A percentile compares a stretch with the other conserved stretches of the same genome.
phyloP scores from a whole-genome alignment of 2,888 invertebrate genomes.

The Anthoptus insignis region DNA sequence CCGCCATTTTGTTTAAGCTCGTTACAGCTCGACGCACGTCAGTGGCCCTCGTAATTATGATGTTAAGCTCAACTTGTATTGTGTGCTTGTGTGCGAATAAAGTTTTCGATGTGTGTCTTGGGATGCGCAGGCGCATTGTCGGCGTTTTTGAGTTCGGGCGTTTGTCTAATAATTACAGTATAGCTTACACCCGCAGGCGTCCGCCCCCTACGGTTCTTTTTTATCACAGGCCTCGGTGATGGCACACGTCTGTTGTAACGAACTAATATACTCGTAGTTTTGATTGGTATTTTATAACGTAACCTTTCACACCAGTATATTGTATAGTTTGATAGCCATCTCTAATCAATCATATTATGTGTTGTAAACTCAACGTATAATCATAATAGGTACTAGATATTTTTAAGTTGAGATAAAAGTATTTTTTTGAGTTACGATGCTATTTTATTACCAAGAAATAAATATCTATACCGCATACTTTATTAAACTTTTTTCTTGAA shows the following conservation, averaged over 20 bases:
- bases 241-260: constrained; percentile 53
- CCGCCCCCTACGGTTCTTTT: constrained; percentile 54
- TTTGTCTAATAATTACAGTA: constrained; percentile 84
- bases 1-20: constrained; percentile 85
- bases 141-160: constrained; percentile 80
- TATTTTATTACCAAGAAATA: too few relatives aligned
- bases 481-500: too few relatives aligned
- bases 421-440: too few relatives aligned
- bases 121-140: constrained; percentile 57
- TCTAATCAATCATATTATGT: background rate
- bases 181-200: constrained; percentile 79
- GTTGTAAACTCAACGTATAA: background rate
- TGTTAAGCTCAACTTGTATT: constrained; percentile 57
- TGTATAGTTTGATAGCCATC: background rate
- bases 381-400: too few relatives aligned
- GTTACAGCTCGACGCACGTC: constrained; percentile 85
- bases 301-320: constrained; percentile 1
- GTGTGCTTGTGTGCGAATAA: constrained; percentile 68
- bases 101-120: constrained; percentile 54
- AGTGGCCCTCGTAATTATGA: constrained; percentile 83
- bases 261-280: constrained; percentile 34
- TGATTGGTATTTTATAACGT: constrained; percentile 35
- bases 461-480: too few relatives aligned
- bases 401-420: too few relatives aligned
- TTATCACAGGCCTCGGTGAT: constrained; percentile 58